phyloP scores from a whole-genome alignment of 2,113 vertebrate genomes.

The Pteronura brasiliensis region DNA sequence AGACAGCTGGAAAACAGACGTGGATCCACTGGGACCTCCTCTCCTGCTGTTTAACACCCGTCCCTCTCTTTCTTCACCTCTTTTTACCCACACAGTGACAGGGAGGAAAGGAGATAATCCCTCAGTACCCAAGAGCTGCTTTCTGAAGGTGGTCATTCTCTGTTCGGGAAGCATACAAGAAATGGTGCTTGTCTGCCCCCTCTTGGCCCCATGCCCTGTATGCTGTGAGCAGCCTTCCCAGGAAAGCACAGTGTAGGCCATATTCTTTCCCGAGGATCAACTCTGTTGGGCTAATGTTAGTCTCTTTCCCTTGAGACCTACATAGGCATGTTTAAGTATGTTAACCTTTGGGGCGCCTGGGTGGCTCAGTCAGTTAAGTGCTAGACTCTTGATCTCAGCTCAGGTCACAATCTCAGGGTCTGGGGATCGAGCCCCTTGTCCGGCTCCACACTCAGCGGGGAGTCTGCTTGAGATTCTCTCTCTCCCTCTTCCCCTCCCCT shows the following conservation, averaged over 20 bases:
- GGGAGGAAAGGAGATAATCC: background rate
- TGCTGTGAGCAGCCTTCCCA: accelerated
- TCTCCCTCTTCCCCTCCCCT: background rate
- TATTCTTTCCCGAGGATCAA: background rate
- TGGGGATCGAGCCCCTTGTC: background rate
- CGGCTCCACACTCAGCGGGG: background rate
- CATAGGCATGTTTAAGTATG: background rate
- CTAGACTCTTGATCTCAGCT: background rate
- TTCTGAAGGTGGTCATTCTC: background rate
- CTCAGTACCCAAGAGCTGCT: background rate
- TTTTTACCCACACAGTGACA: background rate
- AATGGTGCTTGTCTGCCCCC: no score
- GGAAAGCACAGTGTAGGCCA: background rate
- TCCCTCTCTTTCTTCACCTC: background rate
- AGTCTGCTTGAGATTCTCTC: background rate
- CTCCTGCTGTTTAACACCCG: accelerated
- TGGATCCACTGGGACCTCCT: background rate
- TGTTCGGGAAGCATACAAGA: background rate
- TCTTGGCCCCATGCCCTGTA: accelerated
- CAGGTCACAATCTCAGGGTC: background rate
- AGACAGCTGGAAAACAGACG: background rate
- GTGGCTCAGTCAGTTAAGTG: background rate
- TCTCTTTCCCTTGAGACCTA: background rate
- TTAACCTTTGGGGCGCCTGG: background rate
- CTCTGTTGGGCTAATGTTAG: background rate